phyloP scores from a whole-genome alignment of 1,140 invertebrate species.

The Penaeus vannamei region DNA sequence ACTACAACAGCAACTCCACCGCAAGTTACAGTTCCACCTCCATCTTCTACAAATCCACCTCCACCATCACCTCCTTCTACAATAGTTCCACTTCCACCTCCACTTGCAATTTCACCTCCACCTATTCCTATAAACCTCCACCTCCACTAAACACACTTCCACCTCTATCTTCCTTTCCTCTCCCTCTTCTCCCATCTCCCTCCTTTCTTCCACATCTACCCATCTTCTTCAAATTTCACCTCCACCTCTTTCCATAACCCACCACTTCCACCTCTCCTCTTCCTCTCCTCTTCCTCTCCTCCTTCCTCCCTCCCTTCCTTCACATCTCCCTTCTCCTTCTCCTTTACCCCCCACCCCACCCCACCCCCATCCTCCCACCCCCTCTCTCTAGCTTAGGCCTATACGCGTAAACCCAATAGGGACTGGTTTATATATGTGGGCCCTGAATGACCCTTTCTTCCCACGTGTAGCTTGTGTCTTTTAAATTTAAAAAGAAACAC shows the following conservation, averaged over 20 bases:
- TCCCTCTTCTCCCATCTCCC: too few species aligned
- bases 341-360: neutral
- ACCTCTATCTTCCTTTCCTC: neutral
- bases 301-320: neutral
- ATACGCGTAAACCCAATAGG: too few species aligned
- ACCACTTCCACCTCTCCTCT: neutral
- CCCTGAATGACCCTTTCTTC: neutral
- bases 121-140: neutral
- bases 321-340: neutral
- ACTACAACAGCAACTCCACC: neutral
- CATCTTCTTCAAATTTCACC: too few species aligned
- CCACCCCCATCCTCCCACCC: neutral
- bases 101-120: neutral
- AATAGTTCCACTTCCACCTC: neutral
- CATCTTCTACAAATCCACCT: neutral
- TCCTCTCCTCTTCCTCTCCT: neutral
- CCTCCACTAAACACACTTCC: neutral
- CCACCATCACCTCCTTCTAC: neutral
- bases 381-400: too few species aligned
- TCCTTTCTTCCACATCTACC: neutral
- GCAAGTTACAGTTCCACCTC: neutral
- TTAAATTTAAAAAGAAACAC: neutral
- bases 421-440: neutral
- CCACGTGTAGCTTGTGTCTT: neutral
- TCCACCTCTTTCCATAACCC: neutral